Evolutionary conservation across 2,113 vertebrate genomes (phyloP).

Genomic region (Periophthalmodon schlosseri): DNA sequence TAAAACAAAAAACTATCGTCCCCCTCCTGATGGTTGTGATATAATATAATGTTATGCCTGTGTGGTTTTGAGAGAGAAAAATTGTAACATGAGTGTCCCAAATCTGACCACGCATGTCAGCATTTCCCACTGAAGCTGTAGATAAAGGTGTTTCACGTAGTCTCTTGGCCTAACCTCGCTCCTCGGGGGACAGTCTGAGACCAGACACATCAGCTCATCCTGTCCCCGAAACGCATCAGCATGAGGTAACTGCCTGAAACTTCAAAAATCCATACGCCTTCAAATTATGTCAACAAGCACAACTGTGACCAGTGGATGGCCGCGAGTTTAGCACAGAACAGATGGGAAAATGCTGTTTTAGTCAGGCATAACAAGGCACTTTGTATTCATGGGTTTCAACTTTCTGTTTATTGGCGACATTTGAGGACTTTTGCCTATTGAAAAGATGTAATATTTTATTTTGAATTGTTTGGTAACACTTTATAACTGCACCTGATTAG

Average conservation of each 20-base stretch:
- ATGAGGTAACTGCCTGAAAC: slow-evolving; percentile 53
- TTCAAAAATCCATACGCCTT: slow-evolving; percentile 7
- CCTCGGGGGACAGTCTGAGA: slow-evolving; percentile 18
- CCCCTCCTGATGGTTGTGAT: too few relatives aligned
- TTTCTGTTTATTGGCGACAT: too few relatives aligned
- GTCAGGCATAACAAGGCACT: background rate
- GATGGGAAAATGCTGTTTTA: background rate
- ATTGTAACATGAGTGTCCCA: too few relatives aligned
- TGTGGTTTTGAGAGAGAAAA: too few relatives aligned
- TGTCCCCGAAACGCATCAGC: slow-evolving; percentile 28
- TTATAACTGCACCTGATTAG: too few relatives aligned
- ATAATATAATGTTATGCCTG: too few relatives aligned
- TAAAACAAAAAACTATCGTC: too few relatives aligned
- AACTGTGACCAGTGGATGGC: slow-evolving; percentile 17
- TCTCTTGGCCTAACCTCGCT: slow-evolving; percentile 22
- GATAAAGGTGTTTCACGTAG: slow-evolving; percentile 23
- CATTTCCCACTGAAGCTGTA: slow-evolving; percentile 10
- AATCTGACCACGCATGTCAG: slow-evolving; percentile 22
- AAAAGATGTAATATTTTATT: too few relatives aligned
- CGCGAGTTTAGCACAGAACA: background rate
- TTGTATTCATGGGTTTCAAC: background rate
- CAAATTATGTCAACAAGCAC: slow-evolving; percentile 13
- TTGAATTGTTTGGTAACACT: too few relatives aligned
- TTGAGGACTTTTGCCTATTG: too few relatives aligned
- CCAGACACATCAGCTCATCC: slow-evolving; percentile 11